Evolutionary conservation across 2,888 invertebrate genomes (phyloP), one percentile per base, ranked within the genome.

Genomic region (Drosophila nigricruria): DNA sequence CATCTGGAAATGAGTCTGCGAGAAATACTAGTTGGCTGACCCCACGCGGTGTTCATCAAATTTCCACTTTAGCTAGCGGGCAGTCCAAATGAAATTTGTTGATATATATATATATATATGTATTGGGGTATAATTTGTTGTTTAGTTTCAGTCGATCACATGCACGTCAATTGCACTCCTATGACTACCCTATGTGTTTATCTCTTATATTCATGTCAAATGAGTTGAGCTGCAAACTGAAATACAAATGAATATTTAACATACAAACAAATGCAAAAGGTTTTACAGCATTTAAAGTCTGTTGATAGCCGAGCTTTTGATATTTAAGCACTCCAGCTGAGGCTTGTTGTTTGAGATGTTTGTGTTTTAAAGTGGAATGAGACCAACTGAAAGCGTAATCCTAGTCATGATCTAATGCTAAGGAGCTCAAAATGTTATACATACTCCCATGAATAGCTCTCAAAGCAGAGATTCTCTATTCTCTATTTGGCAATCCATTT

Each of bases 11-110:
- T 66, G 25, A 67, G 70, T 66, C 60, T 60, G 58, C 42, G 60
- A 18, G 23, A 40, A 49, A 34, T 27, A 38, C 30, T 56, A 57
- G 65, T 69, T 72, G 72, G 47, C 64, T 68, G 78, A 78, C 79
- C 78, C 79, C 78, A 78, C 65, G 79, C 76, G 43, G 78, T 20
- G 72, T 56, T 56, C 42, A 64, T 76, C 72, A 75, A 63, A 71
- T 75, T 78, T 71, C 45, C 67, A 67, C 56, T 64, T 67, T 56
- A 23, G 66, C 54, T 56, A 30, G 40, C 69, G 47, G 57, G 34
- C 32, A 56, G 43, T 59, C 61, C 45, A 63, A 72, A 32, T 25
- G 12, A 57, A 70, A 32, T 32, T 63, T 65, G 65, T 73, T 25
- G 6, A 23, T 23, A 16, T 12, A 40, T 9, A 25, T n/a, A 14